Evolutionary conservation across 2,113 vertebrate genomes (phyloP).

Genomic region (Scophthalmus maximus): DNA sequence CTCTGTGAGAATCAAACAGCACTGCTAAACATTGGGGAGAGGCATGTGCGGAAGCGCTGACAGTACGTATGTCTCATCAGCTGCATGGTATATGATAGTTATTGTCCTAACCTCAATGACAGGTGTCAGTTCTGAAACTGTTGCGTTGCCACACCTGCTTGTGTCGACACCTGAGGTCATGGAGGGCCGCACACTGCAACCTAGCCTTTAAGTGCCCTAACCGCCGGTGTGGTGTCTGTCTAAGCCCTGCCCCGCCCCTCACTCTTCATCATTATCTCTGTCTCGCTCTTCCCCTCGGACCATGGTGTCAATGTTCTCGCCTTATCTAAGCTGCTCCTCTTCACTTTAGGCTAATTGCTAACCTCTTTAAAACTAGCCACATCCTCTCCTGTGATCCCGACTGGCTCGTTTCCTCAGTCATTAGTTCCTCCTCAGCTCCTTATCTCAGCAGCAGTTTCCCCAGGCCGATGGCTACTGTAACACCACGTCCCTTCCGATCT

Average conservation of each 20-base stretch:
- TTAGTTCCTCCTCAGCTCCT: slow-evolving; percentile 63
- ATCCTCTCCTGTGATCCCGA: slow-evolving; percentile 77
- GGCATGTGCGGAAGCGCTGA: neutral
- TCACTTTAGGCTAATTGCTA: slow-evolving; percentile 70
- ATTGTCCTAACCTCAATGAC: slow-evolving; percentile 54
- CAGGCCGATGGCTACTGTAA: slow-evolving; percentile 57
- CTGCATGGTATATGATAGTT: slow-evolving; percentile 38
- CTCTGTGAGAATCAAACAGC: neutral
- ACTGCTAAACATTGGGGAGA: neutral
- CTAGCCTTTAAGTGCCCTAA: slow-evolving; percentile 64
- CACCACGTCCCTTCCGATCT: slow-evolving; percentile 38
- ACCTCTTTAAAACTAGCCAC: slow-evolving; percentile 69
- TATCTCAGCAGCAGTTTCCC: slow-evolving; percentile 64
- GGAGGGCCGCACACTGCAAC: slow-evolving; percentile 39
- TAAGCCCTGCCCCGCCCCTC: slow-evolving; percentile 37
- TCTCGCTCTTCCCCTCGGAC: slow-evolving; percentile 30
- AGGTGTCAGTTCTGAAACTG: slow-evolving; percentile 61
- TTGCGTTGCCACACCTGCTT: slow-evolving; percentile 66
- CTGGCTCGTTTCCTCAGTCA: slow-evolving; percentile 74
- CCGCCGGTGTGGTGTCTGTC: slow-evolving; percentile 66
- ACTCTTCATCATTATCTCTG: slow-evolving; percentile 44
- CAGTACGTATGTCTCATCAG: slow-evolving; percentile 29
- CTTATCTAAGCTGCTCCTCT: slow-evolving; percentile 68
- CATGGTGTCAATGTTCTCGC: slow-evolving; percentile 58
- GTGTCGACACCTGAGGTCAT: slow-evolving; percentile 69